Percentiles rank a stretch among this genome's conserved stretches.
phyloP scores from a whole-genome alignment of 1,140 invertebrate species.

The Drosophila orena region DNA sequence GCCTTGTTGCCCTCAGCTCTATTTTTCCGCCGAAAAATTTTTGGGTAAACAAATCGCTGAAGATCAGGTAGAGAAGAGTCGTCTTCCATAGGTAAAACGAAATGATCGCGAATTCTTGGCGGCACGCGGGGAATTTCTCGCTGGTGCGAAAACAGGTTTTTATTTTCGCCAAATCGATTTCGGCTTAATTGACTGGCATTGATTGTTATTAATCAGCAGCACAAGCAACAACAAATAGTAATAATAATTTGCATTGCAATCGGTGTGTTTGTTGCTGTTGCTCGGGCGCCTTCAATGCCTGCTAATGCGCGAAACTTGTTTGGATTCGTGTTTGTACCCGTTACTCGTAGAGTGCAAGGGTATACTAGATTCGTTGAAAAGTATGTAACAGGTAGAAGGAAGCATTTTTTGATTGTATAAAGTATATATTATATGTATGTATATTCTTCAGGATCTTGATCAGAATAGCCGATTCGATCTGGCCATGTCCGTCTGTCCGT shows the following conservation, averaged over 20 bases:
- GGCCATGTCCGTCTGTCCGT: too few relatives aligned
- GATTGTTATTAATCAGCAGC: slow-evolving; percentile 70
- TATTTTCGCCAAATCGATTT: slow-evolving; percentile 28
- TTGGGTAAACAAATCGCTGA: not conserved
- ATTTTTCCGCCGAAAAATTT: not conserved
- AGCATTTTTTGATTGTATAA: too few relatives aligned
- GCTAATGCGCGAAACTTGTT: slow-evolving; percentile 70
- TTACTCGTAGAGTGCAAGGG: too few relatives aligned
- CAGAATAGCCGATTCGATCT: too few relatives aligned
- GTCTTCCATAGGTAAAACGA: slow-evolving; percentile 7
- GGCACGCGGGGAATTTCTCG: slow-evolving; percentile 8
- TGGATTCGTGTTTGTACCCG: slow-evolving; percentile 31
- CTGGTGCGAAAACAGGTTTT: slow-evolving; percentile 38
- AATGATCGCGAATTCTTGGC: slow-evolving; percentile 3
- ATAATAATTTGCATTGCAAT: slow-evolving; percentile 50
- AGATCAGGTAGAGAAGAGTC: slow-evolving; percentile 19
- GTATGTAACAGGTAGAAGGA: too few relatives aligned
- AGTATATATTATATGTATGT: too few relatives aligned
- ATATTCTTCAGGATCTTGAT: too few relatives aligned
- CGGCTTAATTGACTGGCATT: slow-evolving; percentile 69
- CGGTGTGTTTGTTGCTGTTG: slow-evolving; percentile 25
- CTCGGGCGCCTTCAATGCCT: not conserved
- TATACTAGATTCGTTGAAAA: too few relatives aligned
- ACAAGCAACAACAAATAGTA: slow-evolving; percentile 11
- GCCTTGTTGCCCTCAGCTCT: too few relatives aligned